Percentiles rank a stretch among this genome's conserved stretches.
Evolutionary conservation across 2,888 invertebrate species (phyloP).

Genomic region (Eristalis pertinax): DNA sequence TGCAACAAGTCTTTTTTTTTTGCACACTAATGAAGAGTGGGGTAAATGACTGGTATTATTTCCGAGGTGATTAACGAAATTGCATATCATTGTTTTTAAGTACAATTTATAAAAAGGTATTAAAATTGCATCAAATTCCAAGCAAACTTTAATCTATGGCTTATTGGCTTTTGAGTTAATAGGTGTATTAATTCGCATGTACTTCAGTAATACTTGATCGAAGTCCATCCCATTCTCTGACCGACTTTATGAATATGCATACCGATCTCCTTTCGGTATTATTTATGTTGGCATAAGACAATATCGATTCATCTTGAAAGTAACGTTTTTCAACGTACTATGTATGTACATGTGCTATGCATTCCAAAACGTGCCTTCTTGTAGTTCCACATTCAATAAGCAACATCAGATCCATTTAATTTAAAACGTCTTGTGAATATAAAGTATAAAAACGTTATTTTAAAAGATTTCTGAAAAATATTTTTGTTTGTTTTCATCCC

Average conservation of each 20-base stretch:
- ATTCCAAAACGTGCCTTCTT: too few species aligned
- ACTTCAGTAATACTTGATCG: too few species aligned
- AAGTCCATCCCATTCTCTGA: too few species aligned
- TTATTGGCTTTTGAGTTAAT: background rate
- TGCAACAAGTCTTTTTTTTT: constrained; percentile 1
- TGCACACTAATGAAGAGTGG: background rate
- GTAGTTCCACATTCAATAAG: too few species aligned
- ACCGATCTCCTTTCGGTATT: too few species aligned
- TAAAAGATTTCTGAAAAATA: background rate
- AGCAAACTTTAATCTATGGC: background rate
- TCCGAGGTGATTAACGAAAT: background rate
- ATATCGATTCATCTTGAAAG: too few species aligned
- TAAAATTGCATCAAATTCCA: background rate
- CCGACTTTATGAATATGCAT: too few species aligned
- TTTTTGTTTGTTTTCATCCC: constrained; percentile 66
- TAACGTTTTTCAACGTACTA: too few species aligned
- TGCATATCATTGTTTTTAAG: background rate
- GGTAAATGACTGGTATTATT: background rate
- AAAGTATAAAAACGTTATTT: background rate
- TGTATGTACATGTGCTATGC: too few species aligned
- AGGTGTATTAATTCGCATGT: too few species aligned
- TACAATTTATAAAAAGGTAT: background rate
- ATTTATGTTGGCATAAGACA: too few species aligned
- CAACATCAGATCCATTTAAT: background rate
- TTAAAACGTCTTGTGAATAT: background rate